Evolutionary conservation across 1,140 invertebrate species (phyloP).

Genomic region (Chironomus tepperi): DNA sequence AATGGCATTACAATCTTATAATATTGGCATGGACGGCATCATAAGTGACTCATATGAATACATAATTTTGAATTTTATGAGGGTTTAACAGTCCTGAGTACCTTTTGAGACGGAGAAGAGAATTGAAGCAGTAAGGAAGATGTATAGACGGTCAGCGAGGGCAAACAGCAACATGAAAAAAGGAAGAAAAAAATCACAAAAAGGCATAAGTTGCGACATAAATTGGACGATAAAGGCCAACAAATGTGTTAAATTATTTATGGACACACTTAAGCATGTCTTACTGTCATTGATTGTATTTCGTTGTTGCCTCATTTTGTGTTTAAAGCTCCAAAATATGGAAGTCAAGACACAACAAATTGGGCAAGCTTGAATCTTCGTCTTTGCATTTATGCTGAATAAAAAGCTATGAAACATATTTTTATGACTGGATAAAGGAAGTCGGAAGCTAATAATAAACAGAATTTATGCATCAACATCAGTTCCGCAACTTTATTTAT

Average conservation of each 20-base stretch:
- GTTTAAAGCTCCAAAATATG: no score
- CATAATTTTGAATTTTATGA: constrained; percentile 2
- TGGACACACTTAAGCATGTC: background rate
- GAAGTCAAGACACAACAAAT: no score
- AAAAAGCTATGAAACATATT: no score
- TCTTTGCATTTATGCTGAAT: no score
- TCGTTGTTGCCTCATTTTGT: background rate
- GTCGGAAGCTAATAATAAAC: no score
- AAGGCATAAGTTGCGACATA: background rate
- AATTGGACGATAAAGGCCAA: background rate
- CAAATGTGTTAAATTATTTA: constrained; percentile 3
- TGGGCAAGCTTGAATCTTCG: no score
- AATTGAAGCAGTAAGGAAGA: background rate
- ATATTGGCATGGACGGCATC: background rate
- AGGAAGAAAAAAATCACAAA: no score
- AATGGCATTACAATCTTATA: background rate
- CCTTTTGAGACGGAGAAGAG: background rate
- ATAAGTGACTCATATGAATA: constrained; percentile 14
- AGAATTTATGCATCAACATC: no score
- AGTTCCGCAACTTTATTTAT: no score
- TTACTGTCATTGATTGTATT: background rate
- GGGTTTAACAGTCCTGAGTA: background rate
- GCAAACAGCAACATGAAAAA: no score
- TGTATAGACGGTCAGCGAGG: no score
- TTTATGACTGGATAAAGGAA: no score